Evolutionary conservation across 2,888 invertebrate species (phyloP), one percentile per base, ranked within the genome.

Genomic region (Phlogophora meticulosa): DNA sequence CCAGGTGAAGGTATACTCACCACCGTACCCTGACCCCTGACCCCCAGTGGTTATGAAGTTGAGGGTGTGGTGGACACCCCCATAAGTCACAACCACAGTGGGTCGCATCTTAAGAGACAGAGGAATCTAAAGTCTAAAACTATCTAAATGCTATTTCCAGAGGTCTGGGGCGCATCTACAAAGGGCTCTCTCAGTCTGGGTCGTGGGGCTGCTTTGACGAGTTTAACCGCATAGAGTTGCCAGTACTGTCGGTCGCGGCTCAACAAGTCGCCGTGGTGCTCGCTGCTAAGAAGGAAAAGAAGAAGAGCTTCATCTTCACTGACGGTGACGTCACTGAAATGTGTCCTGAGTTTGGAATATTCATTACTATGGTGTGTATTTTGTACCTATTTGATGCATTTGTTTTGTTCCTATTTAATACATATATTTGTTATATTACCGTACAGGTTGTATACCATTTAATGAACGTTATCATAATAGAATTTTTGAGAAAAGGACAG

Each of bases 181-280:
- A 99, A 96, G 99, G 99, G 24, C 93, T 99, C 56, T 98, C 99
- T 0, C 99, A 99, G 91, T 99, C 99, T 7, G 99, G 99, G 2
- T 97, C 99, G 0, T 99, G 99, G 99, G 99, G 99, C 1, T 99
- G 99, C 87, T 99, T 99, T 91, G 99, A 99, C 91, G 99, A 99
- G 95, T 99, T 99, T 94, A 99, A 99, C 92, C 96, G 98, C 36
- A 99, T 99, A 70, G 99, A 99, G 91, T 94, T 99, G 63, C 99
- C 99, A 0, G 99, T 99, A 7, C 76, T 95, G 34, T 95, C 95
- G 0, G 99, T 99, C 4, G 99, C 99, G 2, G 99, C 99, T 1
- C 99, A 99, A 92, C 99, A 99, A 94, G 98, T 99, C 22, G 99
- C 99, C 17, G 98, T 98, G 0, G 98, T 99, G 13, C 96, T 99